Evolutionary conservation across 2,113 vertebrate species (phyloP).

Genomic region (Cyrtonyx montezumae): DNA sequence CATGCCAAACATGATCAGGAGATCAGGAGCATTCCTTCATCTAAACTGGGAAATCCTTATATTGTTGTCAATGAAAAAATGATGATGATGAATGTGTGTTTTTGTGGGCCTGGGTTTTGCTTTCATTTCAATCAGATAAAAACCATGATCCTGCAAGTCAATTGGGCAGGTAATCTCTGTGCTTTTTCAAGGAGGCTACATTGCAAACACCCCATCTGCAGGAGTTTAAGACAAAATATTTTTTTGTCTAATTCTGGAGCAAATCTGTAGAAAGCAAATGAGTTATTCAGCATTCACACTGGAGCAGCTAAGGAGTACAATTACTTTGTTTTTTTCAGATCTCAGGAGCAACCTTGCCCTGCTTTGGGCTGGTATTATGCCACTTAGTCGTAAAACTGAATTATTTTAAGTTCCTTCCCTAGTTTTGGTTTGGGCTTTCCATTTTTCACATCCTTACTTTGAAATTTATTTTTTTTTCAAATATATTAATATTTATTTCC

Average conservation of each 20-base stretch:
- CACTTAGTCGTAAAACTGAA: neutral
- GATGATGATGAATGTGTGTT: neutral
- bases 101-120: neutral
- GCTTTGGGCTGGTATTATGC: neutral
- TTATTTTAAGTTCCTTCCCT: constrained; percentile 4
- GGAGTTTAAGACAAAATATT: neutral
- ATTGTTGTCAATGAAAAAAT: neutral
- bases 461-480: constrained; percentile 45
- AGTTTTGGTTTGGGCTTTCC: constrained; percentile 39
- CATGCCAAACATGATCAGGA: neutral
- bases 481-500: constrained; percentile 76
- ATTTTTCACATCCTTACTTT: constrained; percentile 63
- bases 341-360: neutral
- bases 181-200: neutral
- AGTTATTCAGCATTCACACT: neutral
- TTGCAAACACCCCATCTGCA: neutral
- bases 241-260: neutral
- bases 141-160: neutral
- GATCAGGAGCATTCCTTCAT: neutral
- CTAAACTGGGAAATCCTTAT: neutral
- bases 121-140: neutral
- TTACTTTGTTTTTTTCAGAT: neutral
- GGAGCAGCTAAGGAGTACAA: neutral
- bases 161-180: neutral
- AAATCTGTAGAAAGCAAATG: neutral